These are phyloP conservation scores for Himalopsyche japonica DNA, from an alignment of 2,888 invertebrate species.

Conservation along the genomic window DNA sequence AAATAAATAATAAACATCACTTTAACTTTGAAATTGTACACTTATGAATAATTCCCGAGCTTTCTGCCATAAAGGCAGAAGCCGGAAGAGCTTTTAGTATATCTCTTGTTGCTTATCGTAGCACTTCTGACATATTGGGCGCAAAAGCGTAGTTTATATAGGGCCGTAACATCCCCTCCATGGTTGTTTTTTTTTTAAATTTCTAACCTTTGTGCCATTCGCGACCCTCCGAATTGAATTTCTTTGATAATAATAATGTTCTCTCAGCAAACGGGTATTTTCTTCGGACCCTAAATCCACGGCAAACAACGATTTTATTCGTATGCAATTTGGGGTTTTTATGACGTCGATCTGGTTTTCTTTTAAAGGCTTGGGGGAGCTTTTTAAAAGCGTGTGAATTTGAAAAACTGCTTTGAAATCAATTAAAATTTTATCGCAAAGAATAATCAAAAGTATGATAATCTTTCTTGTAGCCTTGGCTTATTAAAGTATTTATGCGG, in stretches of 20 bases:
- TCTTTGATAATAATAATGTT: neutral
- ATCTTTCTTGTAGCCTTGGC: too few species aligned
- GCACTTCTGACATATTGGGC: slow-evolving; percentile 4
- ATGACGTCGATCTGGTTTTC: neutral
- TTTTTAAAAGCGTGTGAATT: neutral
- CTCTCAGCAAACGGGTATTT: slow-evolving; percentile 13
- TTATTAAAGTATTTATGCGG: too few species aligned
- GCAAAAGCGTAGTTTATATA: neutral
- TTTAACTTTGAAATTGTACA: neutral
- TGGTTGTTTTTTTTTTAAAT: neutral
- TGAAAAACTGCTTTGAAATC: neutral
- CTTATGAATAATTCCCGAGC: neutral
- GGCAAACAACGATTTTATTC: neutral
- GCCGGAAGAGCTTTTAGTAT: slow-evolving; percentile 5
- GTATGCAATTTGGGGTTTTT: neutral
- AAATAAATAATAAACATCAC: neutral
- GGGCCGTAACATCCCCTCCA: slow-evolving; percentile 4
- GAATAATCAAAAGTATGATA: too few species aligned
- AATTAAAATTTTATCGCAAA: neutral
- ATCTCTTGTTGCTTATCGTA: neutral
- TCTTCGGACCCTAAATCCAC: slow-evolving; percentile 2
- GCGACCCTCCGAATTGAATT: slow-evolving; percentile 18
- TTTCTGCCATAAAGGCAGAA: slow-evolving; percentile 19
- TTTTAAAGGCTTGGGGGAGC: neutral
- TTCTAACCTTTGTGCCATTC: slow-evolving; percentile 6